Percentiles rank a stretch among this genome's conserved stretches.
These are phyloP conservation scores for Orchesella flavescens DNA, from an alignment of 2,888 invertebrate genomes.

Conservation along the genomic window DNA sequence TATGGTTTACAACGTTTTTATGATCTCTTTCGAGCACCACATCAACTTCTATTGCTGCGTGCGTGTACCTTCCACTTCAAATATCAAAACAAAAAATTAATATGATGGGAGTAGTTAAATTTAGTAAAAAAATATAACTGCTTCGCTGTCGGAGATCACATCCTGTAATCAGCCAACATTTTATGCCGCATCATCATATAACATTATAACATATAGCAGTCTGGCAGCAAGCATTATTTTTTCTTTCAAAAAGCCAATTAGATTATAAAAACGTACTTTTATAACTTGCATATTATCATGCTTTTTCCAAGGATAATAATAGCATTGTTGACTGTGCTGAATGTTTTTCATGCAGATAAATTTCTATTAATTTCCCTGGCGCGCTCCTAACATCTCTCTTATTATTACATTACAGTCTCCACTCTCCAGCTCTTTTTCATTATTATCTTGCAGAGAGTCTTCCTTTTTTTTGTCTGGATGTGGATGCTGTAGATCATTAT, in stretches of 20 bases:
- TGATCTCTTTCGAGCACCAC: too few species aligned
- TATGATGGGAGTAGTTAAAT: too few species aligned
- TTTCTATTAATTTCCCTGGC: not conserved
- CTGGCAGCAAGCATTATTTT: too few species aligned
- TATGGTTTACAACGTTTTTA: too few species aligned
- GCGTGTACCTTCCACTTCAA: too few species aligned
- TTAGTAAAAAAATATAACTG: not conserved
- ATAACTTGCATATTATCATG: too few species aligned
- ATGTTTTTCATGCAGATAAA: not conserved
- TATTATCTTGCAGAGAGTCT: not conserved
- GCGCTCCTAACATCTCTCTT: not conserved
- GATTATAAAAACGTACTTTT: constrained; percentile 4
- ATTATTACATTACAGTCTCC: not conserved
- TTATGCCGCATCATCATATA: not conserved
- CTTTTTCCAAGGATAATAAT: too few species aligned
- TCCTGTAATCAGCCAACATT: constrained; percentile 6
- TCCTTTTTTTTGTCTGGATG: not conserved
- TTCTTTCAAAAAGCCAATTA: constrained; percentile 28
- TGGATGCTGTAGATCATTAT: constrained; percentile 1
- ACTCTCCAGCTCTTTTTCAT: too few species aligned
- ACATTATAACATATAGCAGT: constrained; percentile 5
- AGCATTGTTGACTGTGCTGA: not conserved
- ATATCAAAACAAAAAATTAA: too few species aligned
- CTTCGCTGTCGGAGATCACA: not conserved
- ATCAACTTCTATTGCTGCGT: too few species aligned